Conservation (phyloP, 2,113 vertebrate genomes). For the Agapornis roseicollis region DNA sequence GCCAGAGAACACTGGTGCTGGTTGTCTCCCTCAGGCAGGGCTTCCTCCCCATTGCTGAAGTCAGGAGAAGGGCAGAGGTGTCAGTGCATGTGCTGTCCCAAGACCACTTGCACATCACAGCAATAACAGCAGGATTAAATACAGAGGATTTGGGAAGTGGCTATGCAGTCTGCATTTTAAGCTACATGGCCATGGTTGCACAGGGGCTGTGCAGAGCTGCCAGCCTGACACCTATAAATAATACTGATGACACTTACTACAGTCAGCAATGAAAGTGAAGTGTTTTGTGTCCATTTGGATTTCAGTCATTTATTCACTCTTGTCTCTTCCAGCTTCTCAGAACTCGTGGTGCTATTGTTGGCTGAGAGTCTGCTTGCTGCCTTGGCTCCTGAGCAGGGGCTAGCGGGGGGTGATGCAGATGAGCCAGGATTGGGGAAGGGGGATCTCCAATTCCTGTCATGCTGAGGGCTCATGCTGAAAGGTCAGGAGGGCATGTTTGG, state of each 20-base stretch:
- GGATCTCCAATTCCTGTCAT: neutral
- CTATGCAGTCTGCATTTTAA: neutral
- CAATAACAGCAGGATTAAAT: neutral
- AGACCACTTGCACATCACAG: fast-evolving
- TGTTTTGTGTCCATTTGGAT: neutral
- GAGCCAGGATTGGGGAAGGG: fast-evolving
- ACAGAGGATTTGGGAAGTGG: neutral
- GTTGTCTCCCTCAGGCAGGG: neutral
- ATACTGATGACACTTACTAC: neutral
- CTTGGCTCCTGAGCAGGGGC: fast-evolving
- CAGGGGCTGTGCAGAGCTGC: neutral
- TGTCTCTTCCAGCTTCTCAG: neutral
- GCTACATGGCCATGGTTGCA: neutral
- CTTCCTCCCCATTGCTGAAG: fast-evolving
- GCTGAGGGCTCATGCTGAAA: neutral
- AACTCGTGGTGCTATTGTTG: fast-evolving
- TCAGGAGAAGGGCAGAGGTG: neutral
- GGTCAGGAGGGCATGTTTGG: fast-evolving
- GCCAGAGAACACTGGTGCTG: neutral
- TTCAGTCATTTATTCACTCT: neutral
- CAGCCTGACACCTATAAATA: neutral
- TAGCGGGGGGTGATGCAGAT: fast-evolving
- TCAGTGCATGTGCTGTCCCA: neutral
- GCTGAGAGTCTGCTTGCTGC: neutral
- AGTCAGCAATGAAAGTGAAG: neutral